Conservation (phyloP, 2,888 invertebrate species). For the Eremobia ochroleuca region DNA sequence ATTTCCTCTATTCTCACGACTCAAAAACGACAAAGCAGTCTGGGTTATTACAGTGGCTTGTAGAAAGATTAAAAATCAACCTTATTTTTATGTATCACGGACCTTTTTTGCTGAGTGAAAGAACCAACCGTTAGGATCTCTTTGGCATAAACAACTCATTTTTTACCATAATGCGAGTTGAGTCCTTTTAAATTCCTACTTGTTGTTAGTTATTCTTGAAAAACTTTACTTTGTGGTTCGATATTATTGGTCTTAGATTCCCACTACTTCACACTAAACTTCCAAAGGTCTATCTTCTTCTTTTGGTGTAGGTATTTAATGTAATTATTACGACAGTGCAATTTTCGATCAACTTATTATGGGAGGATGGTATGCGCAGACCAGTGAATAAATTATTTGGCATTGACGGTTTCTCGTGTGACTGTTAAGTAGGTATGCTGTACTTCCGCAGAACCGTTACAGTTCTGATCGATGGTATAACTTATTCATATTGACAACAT, state of each 20-base stretch:
- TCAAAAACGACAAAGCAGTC: too few relatives aligned
- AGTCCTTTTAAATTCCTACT: too few relatives aligned
- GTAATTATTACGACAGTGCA: not conserved
- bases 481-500: not conserved
- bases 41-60: too few relatives aligned
- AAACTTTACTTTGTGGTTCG: too few relatives aligned
- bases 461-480: slow-evolving; percentile 18
- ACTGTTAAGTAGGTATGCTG: slow-evolving; percentile 8
- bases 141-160: too few relatives aligned
- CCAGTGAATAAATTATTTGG: slow-evolving; percentile 21
- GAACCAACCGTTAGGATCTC: too few relatives aligned
- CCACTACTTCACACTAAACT: not conserved
- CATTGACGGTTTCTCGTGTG: not conserved
- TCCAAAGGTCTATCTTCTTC: not conserved
- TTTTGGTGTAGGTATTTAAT: too few relatives aligned
- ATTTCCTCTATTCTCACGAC: too few relatives aligned
- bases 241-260: not conserved
- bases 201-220: not conserved
- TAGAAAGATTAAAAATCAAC: too few relatives aligned
- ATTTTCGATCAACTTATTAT: not conserved
- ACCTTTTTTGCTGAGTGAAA: too few relatives aligned
- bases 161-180: too few relatives aligned
- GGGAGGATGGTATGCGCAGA: not conserved
- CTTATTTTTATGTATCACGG: too few relatives aligned
- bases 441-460: slow-evolving; percentile 23